These are phyloP conservation scores for Plestiodon gilberti DNA, from an alignment of 2,113 vertebrate genomes.

Conservation along the genomic window DNA sequence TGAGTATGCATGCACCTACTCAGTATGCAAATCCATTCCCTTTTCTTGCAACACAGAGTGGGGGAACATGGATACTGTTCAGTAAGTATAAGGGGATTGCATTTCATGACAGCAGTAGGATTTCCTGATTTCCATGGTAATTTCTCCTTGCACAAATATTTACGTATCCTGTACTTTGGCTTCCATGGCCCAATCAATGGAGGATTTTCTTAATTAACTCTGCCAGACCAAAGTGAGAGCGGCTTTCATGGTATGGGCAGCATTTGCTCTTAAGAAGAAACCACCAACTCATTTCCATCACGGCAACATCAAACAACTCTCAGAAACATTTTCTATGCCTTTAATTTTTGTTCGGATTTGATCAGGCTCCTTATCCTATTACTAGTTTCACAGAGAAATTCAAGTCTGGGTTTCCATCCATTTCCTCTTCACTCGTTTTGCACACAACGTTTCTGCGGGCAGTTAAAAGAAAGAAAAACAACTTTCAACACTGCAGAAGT, in stretches of 20 bases:
- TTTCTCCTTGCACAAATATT: conserved; percentile 27
- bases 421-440: neutral
- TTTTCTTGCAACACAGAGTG: neutral
- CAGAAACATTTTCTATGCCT: fast-evolving
- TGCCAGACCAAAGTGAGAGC: conserved; percentile 4
- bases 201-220: conserved; percentile 28
- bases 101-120: neutral
- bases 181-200: conserved; percentile 2
- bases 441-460: conserved; percentile 19
- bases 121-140: conserved; percentile 23
- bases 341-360: neutral
- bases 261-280: conserved; percentile 13
- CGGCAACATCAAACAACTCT: fast-evolving
- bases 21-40: neutral
- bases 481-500: neutral
- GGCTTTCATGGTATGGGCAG: neutral
- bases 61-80: neutral
- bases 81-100: neutral
- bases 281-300: neutral
- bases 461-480: neutral
- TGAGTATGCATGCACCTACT: no score
- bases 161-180: neutral
- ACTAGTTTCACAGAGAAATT: neutral
- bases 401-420: fast-evolving
- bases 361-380: neutral